A percentile compares a stretch with the other conserved stretches of the same genome.
Evolutionary conservation across 2,113 vertebrate genomes (phyloP).

Genomic region (Stegastes partitus): DNA sequence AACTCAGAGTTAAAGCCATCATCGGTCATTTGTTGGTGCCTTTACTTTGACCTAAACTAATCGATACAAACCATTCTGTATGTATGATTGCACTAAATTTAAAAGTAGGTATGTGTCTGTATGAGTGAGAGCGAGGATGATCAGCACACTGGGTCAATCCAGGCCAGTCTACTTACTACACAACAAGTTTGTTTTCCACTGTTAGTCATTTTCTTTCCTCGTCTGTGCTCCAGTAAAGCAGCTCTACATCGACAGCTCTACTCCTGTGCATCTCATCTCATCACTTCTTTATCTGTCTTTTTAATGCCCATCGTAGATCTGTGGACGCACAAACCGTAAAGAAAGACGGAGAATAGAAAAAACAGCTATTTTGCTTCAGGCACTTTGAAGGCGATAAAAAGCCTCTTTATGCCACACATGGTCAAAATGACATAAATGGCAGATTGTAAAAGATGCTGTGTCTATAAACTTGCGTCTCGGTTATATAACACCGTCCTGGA

Average conservation of each 20-base stretch:
- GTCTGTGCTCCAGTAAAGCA: slow-evolving; percentile 5
- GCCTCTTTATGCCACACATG: not conserved
- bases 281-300: slow-evolving; percentile 18
- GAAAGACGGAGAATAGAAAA: not conserved
- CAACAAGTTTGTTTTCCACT: not conserved
- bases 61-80: not conserved
- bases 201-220: not conserved
- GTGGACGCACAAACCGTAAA: not conserved
- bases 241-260: slow-evolving; percentile 23
- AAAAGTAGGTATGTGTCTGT: not conserved
- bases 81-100: no score
- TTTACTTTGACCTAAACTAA: not conserved
- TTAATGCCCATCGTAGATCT: slow-evolving; percentile 18
- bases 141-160: not conserved
- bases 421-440: not conserved
- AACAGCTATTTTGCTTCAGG: not conserved
- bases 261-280: slow-evolving; percentile 20
- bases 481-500: not conserved
- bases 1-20: not conserved
- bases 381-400: not conserved
- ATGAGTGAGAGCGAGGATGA: not conserved
- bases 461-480: not conserved
- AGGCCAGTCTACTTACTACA: not conserved
- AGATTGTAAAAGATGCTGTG: not conserved
- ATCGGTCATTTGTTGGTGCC: not conserved